Percentiles rank a stretch among this genome's conserved stretches.
These are phyloP conservation scores for Halichoeres trimaculatus DNA, from an alignment of 2,113 vertebrate species.

Conservation along the genomic window DNA sequence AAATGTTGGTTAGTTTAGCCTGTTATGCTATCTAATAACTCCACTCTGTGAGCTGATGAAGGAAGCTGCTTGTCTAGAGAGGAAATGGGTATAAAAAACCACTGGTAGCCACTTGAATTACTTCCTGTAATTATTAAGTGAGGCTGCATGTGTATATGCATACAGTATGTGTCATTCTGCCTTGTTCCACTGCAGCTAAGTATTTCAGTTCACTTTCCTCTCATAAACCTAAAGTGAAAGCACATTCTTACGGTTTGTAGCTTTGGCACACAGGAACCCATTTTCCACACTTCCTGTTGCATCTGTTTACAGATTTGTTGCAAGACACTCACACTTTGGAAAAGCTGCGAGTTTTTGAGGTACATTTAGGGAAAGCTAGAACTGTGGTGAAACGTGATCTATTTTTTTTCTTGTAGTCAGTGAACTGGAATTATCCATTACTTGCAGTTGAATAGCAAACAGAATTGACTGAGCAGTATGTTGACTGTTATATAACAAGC, in stretches of 20 bases:
- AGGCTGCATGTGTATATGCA: too few species aligned
- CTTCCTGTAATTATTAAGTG: not conserved
- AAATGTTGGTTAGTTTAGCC: not conserved
- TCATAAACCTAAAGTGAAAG: too few species aligned
- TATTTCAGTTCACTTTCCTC: too few species aligned
- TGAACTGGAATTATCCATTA: slow-evolving; percentile 63
- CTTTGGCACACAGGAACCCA: not conserved
- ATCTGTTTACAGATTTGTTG: not conserved
- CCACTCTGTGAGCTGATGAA: not conserved
- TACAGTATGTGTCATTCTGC: not conserved
- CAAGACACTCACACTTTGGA: not conserved
- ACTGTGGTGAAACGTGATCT: not conserved
- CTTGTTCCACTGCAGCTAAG: too few species aligned
- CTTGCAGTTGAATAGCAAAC: slow-evolving; percentile 56
- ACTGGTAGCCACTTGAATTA: not conserved
- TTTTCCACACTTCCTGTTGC: not conserved
- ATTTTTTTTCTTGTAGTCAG: slow-evolving; percentile 18
- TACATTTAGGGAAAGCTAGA: slow-evolving; percentile 8
- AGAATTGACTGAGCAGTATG: slow-evolving; percentile 61
- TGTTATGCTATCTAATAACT: not conserved
- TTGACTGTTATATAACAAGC: slow-evolving; percentile 58
- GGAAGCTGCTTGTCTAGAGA: not conserved
- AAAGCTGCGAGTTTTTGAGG: not conserved
- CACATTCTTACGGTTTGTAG: not conserved
- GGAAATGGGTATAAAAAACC: not conserved